Percentiles rank a stretch among this genome's conserved stretches.
Evolutionary conservation across 2,113 vertebrate species (phyloP).

Genomic region (Fulica atra): DNA sequence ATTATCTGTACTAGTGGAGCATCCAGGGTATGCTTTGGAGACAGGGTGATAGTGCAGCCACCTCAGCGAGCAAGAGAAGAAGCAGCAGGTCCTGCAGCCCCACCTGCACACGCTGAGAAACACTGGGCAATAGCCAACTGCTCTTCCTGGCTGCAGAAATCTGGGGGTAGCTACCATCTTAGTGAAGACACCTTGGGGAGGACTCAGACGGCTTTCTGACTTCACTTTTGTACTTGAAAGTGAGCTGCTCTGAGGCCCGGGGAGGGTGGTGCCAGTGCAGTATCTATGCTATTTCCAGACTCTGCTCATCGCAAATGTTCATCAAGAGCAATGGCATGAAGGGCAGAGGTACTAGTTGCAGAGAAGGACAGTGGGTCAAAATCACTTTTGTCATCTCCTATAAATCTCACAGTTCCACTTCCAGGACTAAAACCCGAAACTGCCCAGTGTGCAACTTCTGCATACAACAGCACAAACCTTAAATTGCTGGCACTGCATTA

Average conservation of each 20-base stretch:
- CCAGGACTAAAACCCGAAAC: neutral
- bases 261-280: neutral
- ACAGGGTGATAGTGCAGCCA: neutral
- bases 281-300: neutral
- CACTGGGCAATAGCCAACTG: neutral
- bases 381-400: constrained; percentile 1
- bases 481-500: constrained; percentile 50
- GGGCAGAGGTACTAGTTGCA: neutral
- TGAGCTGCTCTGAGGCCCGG: neutral
- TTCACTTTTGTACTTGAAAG: neutral
- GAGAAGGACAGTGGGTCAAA: constrained; percentile 32
- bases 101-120: neutral
- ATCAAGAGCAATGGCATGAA: constrained; percentile 7
- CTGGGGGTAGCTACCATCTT: neutral
- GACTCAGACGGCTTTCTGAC: neutral
- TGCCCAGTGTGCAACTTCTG: constrained; percentile 24
- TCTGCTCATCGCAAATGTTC: rapidly evolving
- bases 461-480: neutral
- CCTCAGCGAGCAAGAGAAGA: neutral
- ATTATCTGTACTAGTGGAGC: neutral
- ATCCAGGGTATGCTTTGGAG: neutral
- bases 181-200: neutral
- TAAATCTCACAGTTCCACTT: constrained; percentile 34
- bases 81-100: neutral
- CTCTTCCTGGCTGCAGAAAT: neutral